Evolutionary conservation across 2,113 vertebrate genomes (phyloP).

Genomic region (Brachyistius frenatus): DNA sequence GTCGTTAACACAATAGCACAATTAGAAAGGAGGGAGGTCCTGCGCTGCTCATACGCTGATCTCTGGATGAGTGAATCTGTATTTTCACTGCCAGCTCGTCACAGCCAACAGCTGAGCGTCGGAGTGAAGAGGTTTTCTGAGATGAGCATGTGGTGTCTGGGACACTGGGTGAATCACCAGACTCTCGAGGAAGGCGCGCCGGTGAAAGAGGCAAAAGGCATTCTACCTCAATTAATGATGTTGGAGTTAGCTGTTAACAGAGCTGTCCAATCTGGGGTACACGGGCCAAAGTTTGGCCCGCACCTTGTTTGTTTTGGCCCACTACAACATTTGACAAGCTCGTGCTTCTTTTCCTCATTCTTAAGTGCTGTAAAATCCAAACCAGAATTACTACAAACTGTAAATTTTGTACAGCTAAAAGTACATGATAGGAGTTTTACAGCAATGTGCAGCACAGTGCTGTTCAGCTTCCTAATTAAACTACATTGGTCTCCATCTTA

Average conservation of each 20-base stretch:
- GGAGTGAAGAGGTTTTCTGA: conserved; percentile 24
- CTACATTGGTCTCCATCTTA: too few relatives aligned
- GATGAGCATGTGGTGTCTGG: conserved; percentile 16
- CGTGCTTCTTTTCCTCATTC: too few relatives aligned
- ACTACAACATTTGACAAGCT: too few relatives aligned
- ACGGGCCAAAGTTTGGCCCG: too few relatives aligned
- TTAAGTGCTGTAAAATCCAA: too few relatives aligned
- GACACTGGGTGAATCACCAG: conserved; percentile 28
- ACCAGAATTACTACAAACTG: too few relatives aligned
- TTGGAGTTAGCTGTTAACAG: neutral
- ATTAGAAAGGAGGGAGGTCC: neutral
- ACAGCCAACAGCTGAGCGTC: conserved; percentile 29
- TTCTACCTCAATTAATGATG: neutral
- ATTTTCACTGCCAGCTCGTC: conserved; percentile 12
- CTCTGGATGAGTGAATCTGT: neutral
- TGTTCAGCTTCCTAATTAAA: too few relatives aligned
- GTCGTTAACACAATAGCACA: conserved; percentile 13
- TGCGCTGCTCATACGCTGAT: neutral
- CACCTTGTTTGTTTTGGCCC: too few relatives aligned
- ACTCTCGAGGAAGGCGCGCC: neutral
- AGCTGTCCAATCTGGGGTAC: too few relatives aligned
- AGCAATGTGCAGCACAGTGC: too few relatives aligned
- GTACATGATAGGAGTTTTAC: too few relatives aligned
- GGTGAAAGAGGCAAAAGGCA: conserved; percentile 3
- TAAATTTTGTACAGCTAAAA: too few relatives aligned